A percentile compares a stretch with the other conserved stretches of the same genome.
These are phyloP conservation scores for Dioctria rufipes DNA, from an alignment of 2,888 invertebrate genomes.

Conservation along the genomic window DNA sequence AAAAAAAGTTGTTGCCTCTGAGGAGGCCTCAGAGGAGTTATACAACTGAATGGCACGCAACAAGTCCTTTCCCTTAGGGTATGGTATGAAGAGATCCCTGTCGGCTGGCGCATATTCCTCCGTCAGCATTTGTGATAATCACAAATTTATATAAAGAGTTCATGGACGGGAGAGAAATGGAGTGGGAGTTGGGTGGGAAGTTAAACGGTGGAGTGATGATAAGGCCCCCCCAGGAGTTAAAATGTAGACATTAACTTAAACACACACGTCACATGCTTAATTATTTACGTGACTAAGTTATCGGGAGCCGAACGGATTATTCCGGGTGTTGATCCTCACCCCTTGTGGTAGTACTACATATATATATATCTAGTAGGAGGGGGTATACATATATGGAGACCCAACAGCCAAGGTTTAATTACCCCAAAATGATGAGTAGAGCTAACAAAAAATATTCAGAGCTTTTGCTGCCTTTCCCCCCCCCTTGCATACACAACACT, in stretches of 20 bases:
- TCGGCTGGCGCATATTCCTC: slow-evolving; percentile 54
- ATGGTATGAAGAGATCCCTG: slow-evolving; percentile 12
- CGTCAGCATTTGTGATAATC: slow-evolving; percentile 59
- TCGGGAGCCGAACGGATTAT: slow-evolving; percentile 57
- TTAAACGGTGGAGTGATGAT: slow-evolving; percentile 27
- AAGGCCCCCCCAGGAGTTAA: slow-evolving; percentile 56
- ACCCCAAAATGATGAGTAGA: slow-evolving; percentile 49
- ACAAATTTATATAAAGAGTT: slow-evolving; percentile 57
- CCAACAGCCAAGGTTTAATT: slow-evolving; percentile 45
- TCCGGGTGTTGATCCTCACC: slow-evolving; percentile 44
- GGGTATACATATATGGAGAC: slow-evolving; percentile 14
- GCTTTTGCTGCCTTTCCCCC: neutral
- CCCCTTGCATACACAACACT: neutral
- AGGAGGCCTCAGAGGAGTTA: slow-evolving; percentile 43
- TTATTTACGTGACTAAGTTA: slow-evolving; percentile 72
- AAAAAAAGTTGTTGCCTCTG: slow-evolving; percentile 33
- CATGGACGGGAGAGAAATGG: neutral
- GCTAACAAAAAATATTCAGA: slow-evolving; percentile 18
- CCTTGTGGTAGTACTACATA: neutral
- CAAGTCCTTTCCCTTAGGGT: slow-evolving; percentile 46
- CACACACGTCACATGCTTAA: slow-evolving; percentile 72
- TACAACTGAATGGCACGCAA: slow-evolving; percentile 47
- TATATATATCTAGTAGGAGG: no score
- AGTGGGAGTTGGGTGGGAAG: neutral
- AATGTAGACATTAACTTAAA: slow-evolving; percentile 59